Conservation (phyloP, 2,888 invertebrate species). For the Leuctra nigra region DNA sequence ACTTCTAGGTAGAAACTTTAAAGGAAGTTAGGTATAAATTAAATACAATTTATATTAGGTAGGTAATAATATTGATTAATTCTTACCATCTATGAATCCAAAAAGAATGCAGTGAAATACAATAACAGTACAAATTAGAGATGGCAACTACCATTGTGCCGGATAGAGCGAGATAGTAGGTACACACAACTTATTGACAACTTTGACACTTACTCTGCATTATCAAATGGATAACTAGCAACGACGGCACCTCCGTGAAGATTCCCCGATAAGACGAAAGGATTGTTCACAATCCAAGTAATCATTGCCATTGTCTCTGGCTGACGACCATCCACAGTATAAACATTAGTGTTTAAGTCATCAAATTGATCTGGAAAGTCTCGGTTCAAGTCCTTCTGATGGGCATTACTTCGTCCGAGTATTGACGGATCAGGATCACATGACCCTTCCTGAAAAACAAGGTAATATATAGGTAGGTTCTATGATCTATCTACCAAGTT, state of each 20-base stretch:
- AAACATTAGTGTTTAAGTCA: conserved; percentile 35
- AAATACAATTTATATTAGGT: conserved; percentile 10
- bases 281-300: conserved; percentile 78
- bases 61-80: neutral
- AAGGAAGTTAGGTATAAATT: too few species aligned
- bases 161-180: too few species aligned
- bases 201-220: conserved; percentile 67
- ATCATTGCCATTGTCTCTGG: conserved; percentile 86
- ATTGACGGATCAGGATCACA: conserved; percentile 63
- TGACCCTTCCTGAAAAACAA: conserved; percentile 67
- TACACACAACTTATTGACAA: too few species aligned
- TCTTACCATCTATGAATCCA: too few species aligned
- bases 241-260: conserved; percentile 96
- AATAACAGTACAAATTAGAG: too few species aligned
- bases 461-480: too few species aligned
- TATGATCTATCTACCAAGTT: too few species aligned
- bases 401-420: conserved; percentile 74
- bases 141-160: too few species aligned
- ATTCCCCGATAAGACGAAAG: conserved; percentile 91
- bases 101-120: too few species aligned
- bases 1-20: too few species aligned
- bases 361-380: conserved; percentile 91
- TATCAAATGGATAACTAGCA: conserved; percentile 95
- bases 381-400: conserved; percentile 76
- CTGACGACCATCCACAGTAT: conserved; percentile 47